Evolutionary conservation across 2,888 invertebrate genomes (phyloP).

Genomic region (Theretra japonica): DNA sequence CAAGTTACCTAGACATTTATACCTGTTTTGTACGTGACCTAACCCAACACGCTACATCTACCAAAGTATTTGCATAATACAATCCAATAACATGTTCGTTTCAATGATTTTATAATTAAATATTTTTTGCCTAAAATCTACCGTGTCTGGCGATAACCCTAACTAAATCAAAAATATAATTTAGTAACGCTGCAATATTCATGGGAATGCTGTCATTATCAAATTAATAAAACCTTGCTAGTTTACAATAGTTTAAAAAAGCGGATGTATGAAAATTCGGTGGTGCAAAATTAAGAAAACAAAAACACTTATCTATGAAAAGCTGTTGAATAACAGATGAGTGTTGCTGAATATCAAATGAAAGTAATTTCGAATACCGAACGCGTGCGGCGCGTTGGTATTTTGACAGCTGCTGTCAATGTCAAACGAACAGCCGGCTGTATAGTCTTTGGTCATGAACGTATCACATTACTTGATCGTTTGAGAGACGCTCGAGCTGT

Average conservation of each 20-base stretch:
- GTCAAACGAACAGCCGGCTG: slow-evolving; percentile 36
- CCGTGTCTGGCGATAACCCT: background rate
- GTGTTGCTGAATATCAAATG: background rate
- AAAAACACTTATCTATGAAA: background rate
- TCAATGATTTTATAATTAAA: background rate
- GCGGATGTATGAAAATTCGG: background rate
- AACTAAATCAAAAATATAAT: too few relatives aligned
- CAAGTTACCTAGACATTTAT: background rate
- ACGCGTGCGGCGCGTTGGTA: slow-evolving; percentile 7
- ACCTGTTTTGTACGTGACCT: background rate
- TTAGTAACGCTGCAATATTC: too few relatives aligned
- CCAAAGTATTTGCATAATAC: background rate
- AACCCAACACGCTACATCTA: background rate
- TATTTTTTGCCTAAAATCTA: background rate
- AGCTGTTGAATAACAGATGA: background rate
- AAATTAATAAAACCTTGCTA: too few relatives aligned
- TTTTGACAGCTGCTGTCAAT: slow-evolving; percentile 45
- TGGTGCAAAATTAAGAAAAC: background rate
- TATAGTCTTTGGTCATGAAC: background rate
- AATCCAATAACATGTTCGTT: background rate
- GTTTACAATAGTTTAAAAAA: too few relatives aligned
- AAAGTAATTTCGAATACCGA: slow-evolving; percentile 14
- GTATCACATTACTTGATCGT: slow-evolving; percentile 13
- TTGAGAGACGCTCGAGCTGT: background rate
- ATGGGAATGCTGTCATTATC: too few relatives aligned